phyloP scores from a whole-genome alignment of 1,140 invertebrate genomes.

The Drosophila parvula region DNA sequence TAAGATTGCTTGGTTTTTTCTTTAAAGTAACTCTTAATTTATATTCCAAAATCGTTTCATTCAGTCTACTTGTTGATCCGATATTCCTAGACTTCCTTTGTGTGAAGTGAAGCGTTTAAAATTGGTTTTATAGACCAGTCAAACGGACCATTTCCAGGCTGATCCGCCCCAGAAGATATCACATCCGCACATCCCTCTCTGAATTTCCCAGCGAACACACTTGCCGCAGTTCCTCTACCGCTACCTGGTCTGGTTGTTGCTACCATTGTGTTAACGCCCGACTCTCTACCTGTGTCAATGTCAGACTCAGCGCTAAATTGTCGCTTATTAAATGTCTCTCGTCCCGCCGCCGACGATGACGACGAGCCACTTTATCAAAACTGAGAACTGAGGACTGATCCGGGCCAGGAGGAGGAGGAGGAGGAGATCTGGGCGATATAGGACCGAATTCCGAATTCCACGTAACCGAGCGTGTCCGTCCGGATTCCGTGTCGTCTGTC shows the following conservation, averaged over 20 bases:
- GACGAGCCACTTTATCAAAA: slow-evolving; percentile 62
- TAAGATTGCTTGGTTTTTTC: background rate
- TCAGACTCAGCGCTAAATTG: slow-evolving; percentile 79
- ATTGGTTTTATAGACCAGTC: slow-evolving; percentile 31
- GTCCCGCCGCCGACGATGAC: slow-evolving; percentile 21
- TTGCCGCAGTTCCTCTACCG: slow-evolving; percentile 29
- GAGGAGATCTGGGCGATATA: slow-evolving; percentile 5
- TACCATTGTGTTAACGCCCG: slow-evolving; percentile 22
- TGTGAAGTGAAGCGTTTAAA: slow-evolving; percentile 22
- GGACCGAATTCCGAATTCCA: slow-evolving; percentile 58
- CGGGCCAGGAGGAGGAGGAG: background rate
- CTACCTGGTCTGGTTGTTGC: slow-evolving; percentile 37
- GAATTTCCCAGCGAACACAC: slow-evolving; percentile 23
- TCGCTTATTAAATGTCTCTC: slow-evolving; percentile 74
- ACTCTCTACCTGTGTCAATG: slow-evolving; percentile 70
- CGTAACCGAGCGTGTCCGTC: slow-evolving; percentile 53
- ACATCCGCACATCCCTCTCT: slow-evolving; percentile 46
- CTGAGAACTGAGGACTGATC: slow-evolving; percentile 7
- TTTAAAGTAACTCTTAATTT: background rate
- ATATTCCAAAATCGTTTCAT: slow-evolving; percentile 16
- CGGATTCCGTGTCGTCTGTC: slow-evolving; percentile 48
- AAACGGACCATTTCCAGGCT: background rate
- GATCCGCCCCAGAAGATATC: slow-evolving; percentile 29
- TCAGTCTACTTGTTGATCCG: slow-evolving; percentile 4
- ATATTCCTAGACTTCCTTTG: slow-evolving; percentile 14